phyloP scores from a whole-genome alignment of 2,797 vertebrate species.

The Melanotaenia maccullochi region DNA sequence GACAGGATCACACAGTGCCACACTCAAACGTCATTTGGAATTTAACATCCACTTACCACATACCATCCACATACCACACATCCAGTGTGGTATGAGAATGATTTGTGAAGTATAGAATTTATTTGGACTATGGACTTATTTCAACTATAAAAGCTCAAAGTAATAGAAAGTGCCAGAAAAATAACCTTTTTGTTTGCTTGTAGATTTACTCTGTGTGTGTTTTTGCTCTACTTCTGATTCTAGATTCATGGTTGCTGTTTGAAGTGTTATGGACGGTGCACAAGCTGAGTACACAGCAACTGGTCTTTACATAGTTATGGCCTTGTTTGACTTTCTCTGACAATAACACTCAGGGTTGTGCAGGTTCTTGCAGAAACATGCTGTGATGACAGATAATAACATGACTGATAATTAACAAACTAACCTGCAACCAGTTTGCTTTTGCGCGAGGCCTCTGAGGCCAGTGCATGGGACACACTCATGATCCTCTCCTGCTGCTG shows the following conservation, averaged over 20 bases:
- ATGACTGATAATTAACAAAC: slow-evolving; percentile 13
- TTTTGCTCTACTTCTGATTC: background rate
- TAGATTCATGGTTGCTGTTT: background rate
- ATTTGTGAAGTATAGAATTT: too few species aligned
- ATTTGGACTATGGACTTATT: background rate
- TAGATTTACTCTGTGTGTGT: background rate
- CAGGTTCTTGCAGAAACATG: background rate
- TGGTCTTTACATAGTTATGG: background rate
- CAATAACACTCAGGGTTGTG: background rate
- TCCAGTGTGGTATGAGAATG: background rate
- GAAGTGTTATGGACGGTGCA: background rate
- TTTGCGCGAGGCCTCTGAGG: slow-evolving; percentile 92
- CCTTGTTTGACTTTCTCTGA: background rate
- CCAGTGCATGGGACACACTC: slow-evolving; percentile 90
- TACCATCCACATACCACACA: too few species aligned
- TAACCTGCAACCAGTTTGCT: slow-evolving; percentile 95
- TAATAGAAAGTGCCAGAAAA: too few species aligned
- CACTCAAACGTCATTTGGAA: background rate
- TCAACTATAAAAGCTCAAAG: background rate
- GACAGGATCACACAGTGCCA: slow-evolving; percentile 14
- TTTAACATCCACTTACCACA: slow-evolving; percentile 3
- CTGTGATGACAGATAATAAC: background rate
- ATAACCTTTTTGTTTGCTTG: background rate
- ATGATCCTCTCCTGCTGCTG: slow-evolving; percentile 94
- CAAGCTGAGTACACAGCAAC: background rate